These are phyloP conservation scores for Chiroxiphia lanceolata DNA, from an alignment of 2,797 vertebrate species.

Conservation along the genomic window DNA sequence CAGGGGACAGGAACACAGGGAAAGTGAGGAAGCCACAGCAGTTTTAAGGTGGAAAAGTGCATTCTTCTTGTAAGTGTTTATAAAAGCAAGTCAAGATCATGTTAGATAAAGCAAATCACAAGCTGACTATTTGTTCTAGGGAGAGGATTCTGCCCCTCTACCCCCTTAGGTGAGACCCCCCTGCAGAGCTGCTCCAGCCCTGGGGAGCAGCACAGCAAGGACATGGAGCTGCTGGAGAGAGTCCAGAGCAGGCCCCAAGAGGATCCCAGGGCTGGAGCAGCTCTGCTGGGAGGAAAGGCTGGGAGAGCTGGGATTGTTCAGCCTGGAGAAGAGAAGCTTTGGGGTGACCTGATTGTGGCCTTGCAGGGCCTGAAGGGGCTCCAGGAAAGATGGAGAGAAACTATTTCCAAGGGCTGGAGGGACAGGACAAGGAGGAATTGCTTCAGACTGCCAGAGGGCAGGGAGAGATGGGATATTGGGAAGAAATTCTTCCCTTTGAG, in stretches of 20 bases:
- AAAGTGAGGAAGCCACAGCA: not conserved
- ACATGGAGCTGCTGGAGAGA: not conserved
- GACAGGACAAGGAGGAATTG: not conserved
- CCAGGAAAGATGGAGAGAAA: not conserved
- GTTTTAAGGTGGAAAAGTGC: not conserved
- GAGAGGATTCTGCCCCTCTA: not conserved
- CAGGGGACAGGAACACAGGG: not conserved
- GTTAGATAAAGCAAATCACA: not conserved
- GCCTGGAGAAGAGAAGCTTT: not conserved
- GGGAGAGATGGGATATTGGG: not conserved
- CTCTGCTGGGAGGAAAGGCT: conserved; percentile 4
- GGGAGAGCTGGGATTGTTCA: not conserved
- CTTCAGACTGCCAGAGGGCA: accelerated
- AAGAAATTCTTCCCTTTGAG: too few relatives aligned
- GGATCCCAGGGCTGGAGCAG: not conserved
- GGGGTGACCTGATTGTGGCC: accelerated
- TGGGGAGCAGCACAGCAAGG: not conserved
- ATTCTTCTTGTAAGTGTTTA: not conserved
- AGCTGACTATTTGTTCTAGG: not conserved
- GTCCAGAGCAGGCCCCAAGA: not conserved
- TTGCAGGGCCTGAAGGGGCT: not conserved
- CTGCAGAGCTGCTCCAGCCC: not conserved
- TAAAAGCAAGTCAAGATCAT: not conserved
- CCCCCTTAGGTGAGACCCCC: not conserved
- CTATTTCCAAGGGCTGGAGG: not conserved